A percentile compares a stretch with the other conserved stretches of the same genome.
phyloP scores from a whole-genome alignment of 1,140 invertebrate species.

The Linepithema humile region DNA sequence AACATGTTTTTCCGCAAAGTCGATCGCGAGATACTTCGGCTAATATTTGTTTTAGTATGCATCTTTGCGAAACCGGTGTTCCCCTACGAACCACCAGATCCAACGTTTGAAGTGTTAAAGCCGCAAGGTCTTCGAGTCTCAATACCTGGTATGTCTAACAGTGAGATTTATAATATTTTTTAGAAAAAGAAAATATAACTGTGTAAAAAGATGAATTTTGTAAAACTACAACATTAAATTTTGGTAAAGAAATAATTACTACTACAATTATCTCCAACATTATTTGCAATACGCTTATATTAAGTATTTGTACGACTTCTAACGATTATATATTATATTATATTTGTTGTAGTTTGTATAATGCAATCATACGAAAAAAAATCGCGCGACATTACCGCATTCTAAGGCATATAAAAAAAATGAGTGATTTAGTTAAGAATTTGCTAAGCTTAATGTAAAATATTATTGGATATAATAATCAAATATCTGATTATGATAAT shows the following conservation, averaged over 20 bases:
- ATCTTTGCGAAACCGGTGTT: background rate
- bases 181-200: background rate
- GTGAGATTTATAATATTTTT: background rate
- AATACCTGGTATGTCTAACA: conserved; percentile 67
- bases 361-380: conserved; percentile 4
- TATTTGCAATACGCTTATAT: no score
- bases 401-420: background rate
- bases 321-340: no score
- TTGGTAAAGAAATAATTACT: background rate
- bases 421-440: background rate
- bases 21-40: background rate
- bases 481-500: conserved; percentile 2
- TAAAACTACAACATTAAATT: background rate
- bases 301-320: no score
- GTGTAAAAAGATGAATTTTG: background rate
- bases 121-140: conserved; percentile 70
- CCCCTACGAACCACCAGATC: conserved; percentile 72
- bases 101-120: conserved; percentile 66
- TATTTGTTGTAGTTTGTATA: background rate
- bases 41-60: conserved; percentile 3
- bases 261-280: background rate
- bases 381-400: background rate
- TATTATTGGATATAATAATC: background rate
- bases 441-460: background rate
- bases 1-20: conserved; percentile 26